Conservation (phyloP, 2,113 vertebrate species). For the Bos indicus region DNA sequence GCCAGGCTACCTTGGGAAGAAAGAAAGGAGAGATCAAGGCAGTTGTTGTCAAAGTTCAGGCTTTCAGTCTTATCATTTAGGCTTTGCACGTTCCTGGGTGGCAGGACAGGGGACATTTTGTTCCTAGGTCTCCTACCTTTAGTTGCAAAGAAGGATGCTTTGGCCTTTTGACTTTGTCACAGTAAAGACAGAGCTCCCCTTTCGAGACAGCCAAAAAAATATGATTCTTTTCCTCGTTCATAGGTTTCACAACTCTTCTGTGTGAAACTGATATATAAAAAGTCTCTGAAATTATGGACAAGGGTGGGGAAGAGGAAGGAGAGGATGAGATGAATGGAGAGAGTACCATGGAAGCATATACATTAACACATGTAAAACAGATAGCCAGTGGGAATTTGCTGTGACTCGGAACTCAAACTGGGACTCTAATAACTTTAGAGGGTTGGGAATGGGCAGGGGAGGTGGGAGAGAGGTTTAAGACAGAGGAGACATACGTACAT, state of each 20-base stretch:
- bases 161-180: background rate
- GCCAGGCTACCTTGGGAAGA: background rate
- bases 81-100: background rate
- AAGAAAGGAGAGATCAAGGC: background rate
- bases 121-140: background rate
- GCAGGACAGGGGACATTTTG: background rate
- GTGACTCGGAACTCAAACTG: background rate
- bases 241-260: rapidly evolving
- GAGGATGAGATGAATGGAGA: background rate
- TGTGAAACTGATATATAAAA: background rate
- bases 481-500: rapidly evolving
- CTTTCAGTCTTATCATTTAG: background rate
- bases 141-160: background rate
- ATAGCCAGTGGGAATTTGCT: background rate
- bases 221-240: background rate
- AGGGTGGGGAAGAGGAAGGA: background rate
- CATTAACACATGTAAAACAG: background rate
- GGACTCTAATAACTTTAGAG: background rate
- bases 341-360: background rate
- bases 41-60: background rate
- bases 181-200: background rate
- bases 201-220: background rate
- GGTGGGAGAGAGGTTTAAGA: background rate
- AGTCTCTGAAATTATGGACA: background rate
- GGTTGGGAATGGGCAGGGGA: background rate